A percentile compares a stretch with the other conserved stretches of the same genome.
Conservation (phyloP, 2,888 invertebrate species). For the Toxonevra muliebris region DNA sequence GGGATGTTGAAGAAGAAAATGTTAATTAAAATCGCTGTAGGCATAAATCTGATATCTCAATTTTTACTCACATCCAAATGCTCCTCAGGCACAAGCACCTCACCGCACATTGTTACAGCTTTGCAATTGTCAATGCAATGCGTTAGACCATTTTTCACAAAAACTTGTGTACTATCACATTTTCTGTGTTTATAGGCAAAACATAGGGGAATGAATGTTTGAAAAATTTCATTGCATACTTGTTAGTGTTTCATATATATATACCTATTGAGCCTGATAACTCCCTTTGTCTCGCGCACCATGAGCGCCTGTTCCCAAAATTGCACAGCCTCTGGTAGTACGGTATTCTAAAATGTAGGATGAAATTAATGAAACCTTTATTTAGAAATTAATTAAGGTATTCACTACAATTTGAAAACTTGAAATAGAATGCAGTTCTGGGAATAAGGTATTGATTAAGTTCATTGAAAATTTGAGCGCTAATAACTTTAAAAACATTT, state of each 20-base stretch:
- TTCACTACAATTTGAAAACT: too few species aligned
- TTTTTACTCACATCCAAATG: constrained; percentile 87
- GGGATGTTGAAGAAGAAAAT: neutral
- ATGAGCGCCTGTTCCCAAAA: constrained; percentile 94
- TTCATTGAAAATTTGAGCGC: too few species aligned
- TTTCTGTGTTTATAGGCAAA: constrained; percentile 70
- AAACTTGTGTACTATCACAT: constrained; percentile 88
- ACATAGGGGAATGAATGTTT: neutral
- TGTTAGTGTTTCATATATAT: constrained; percentile 11
- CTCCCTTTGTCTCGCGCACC: constrained; percentile 85
- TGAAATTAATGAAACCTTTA: neutral
- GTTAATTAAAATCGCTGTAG: neutral
- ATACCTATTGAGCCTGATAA: constrained; percentile 88
- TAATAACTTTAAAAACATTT: too few species aligned
- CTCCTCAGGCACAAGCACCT: constrained; percentile 89
- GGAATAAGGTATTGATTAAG: too few species aligned
- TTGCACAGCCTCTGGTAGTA: constrained; percentile 88
- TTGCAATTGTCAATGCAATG: constrained; percentile 90
- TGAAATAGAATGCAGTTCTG: too few species aligned
- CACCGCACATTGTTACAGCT: constrained; percentile 91
- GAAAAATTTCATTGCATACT: constrained; percentile 3
- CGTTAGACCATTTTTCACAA: constrained; percentile 82
- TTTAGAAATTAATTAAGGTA: neutral
- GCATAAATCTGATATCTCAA: too few species aligned
- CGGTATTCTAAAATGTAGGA: constrained; percentile 75